These are phyloP conservation scores for Sturmia bella DNA, from an alignment of 2,888 invertebrate species.

Conservation along the genomic window DNA sequence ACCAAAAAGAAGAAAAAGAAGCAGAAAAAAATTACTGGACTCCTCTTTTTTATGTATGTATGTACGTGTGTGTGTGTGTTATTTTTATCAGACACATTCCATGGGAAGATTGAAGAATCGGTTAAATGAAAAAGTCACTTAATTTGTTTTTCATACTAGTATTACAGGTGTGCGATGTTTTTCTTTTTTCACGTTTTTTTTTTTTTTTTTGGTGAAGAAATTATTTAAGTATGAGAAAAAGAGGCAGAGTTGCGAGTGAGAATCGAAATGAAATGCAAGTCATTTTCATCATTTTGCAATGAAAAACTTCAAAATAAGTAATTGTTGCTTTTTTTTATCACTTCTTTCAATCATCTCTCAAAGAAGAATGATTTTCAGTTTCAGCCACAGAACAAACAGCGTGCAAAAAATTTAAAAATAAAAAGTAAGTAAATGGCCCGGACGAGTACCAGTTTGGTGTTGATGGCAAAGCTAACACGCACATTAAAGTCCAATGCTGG, in stretches of 20 bases:
- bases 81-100: not conserved
- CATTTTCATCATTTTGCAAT: constrained; percentile 35
- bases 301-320: constrained; percentile 36
- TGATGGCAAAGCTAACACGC: no score
- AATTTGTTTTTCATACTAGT: constrained; percentile 27
- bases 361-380: no score
- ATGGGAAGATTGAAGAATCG: constrained; percentile 30
- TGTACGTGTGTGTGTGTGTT: not conserved
- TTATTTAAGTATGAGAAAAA: constrained; percentile 40
- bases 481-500: no score
- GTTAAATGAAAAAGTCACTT: constrained; percentile 30
- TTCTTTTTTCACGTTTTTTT: not conserved
- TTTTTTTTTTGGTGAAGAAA: constrained; percentile 1
- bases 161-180: constrained; percentile 7
- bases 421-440: no score
- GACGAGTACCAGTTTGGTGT: no score
- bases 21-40: constrained; percentile 22
- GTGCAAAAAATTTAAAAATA: no score
- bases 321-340: constrained; percentile 18
- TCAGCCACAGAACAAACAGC: no score
- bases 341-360: not conserved
- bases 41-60: no score
- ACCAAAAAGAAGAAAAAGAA: constrained; percentile 18
- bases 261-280: constrained; percentile 33
- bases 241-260: not conserved